These are phyloP conservation scores for Myrmophylax atrothorax DNA, from an alignment of 2,113 vertebrate genomes.

Conservation along the genomic window DNA sequence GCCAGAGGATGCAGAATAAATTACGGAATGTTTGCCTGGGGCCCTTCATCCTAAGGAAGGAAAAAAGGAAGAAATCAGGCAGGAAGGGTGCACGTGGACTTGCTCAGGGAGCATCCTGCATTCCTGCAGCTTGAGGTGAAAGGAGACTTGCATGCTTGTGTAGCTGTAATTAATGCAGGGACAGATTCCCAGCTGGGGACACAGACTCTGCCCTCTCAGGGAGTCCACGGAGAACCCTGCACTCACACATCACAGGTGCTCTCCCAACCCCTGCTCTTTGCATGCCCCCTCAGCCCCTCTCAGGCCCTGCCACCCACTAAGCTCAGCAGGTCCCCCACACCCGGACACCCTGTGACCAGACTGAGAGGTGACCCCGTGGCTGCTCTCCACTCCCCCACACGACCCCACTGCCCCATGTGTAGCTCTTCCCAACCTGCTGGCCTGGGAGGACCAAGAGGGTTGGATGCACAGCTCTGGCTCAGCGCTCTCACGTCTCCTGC, in stretches of 20 bases:
- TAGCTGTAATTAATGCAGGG: background rate
- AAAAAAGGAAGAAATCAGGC: background rate
- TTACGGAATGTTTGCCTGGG: background rate
- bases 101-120: background rate
- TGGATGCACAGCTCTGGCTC: background rate
- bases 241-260: fast-evolving
- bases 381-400: background rate
- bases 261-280: background rate
- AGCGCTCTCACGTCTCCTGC: background rate
- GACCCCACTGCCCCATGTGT: fast-evolving
- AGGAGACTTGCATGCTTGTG: fast-evolving
- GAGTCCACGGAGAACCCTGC: fast-evolving
- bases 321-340: fast-evolving
- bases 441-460: background rate
- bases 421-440: conserved; percentile 9
- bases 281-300: background rate
- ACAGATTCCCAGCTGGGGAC: fast-evolving
- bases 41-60: conserved; percentile 31
- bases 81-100: fast-evolving
- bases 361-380: background rate
- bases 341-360: fast-evolving
- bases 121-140: background rate
- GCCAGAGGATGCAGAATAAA: conserved; percentile 2
- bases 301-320: background rate
- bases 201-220: fast-evolving